Evolutionary conservation across 1,140 invertebrate species (phyloP).

Genomic region (Pectinophora gossypiella): DNA sequence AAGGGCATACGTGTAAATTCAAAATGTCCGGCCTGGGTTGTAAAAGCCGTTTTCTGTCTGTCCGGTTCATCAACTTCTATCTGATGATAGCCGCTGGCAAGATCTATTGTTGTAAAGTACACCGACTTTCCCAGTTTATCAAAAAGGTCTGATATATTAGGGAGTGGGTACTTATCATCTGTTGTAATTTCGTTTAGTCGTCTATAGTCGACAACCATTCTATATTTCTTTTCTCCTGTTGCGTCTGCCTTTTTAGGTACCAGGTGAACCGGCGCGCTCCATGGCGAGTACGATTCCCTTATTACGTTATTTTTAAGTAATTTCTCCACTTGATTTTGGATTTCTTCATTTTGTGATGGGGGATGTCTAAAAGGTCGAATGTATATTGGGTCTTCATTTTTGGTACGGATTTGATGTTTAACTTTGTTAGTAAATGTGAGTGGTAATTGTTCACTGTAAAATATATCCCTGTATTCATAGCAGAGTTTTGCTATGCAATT

Average conservation of each 20-base stretch:
- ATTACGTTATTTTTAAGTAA: constrained; percentile 28
- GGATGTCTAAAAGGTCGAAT: constrained; percentile 26
- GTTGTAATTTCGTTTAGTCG: constrained; percentile 40
- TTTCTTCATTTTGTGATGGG: constrained; percentile 23
- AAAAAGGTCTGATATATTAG: constrained; percentile 58
- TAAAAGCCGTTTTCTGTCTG: constrained; percentile 59
- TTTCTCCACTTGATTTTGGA: constrained; percentile 27
- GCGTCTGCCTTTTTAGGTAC: constrained; percentile 29
- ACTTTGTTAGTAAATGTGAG: constrained; percentile 31
- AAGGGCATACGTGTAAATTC: constrained; percentile 22
- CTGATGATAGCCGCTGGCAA: constrained; percentile 63
- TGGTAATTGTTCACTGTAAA: constrained; percentile 25
- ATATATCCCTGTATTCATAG: constrained; percentile 27
- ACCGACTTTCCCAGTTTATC: constrained; percentile 32
- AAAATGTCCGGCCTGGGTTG: constrained; percentile 31
- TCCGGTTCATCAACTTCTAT: constrained; percentile 41
- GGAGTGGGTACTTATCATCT: constrained; percentile 68
- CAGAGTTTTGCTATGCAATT: constrained; percentile 20
- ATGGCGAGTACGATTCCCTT: constrained; percentile 23
- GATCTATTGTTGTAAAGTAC: constrained; percentile 39
- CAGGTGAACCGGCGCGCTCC: constrained; percentile 30
- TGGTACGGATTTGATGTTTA: constrained; percentile 29
- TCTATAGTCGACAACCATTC: constrained; percentile 44
- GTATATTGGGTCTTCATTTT: constrained; percentile 23
- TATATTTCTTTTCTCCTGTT: constrained; percentile 20